Evolutionary conservation across 2,113 vertebrate species (phyloP).

Genomic region (Percina caprodes): DNA sequence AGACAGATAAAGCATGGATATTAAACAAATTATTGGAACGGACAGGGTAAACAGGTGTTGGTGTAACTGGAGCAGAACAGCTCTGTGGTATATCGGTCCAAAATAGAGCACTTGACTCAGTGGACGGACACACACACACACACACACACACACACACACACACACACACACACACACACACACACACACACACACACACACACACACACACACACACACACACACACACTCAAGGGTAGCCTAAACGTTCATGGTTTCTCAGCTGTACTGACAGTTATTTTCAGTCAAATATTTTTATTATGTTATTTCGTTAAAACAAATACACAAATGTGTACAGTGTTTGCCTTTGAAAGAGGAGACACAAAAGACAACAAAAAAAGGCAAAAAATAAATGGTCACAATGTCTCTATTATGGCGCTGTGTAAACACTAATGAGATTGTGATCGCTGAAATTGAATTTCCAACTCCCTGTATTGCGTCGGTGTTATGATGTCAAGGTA

Average conservation of each 20-base stretch:
- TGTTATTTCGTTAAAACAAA: too few species aligned
- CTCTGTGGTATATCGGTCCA: slow-evolving; percentile 38
- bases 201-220: slow-evolving; percentile 29
- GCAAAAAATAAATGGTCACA: background rate
- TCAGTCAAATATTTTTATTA: too few species aligned
- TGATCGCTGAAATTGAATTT: slow-evolving; percentile 50
- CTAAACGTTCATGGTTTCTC: slow-evolving; percentile 15
- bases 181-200: slow-evolving; percentile 23
- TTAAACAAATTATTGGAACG: slow-evolving; percentile 34
- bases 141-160: slow-evolving; percentile 3
- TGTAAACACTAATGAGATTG: slow-evolving; percentile 24
- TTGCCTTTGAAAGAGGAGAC: background rate
- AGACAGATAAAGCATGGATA: background rate
- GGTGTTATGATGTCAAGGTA: slow-evolving; percentile 6
- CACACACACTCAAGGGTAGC: slow-evolving; percentile 47
- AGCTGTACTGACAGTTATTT: slow-evolving; percentile 5
- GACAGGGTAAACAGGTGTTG: slow-evolving; percentile 63
- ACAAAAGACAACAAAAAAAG: background rate
- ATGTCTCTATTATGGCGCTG: slow-evolving; percentile 6
- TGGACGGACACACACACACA: slow-evolving; percentile 8
- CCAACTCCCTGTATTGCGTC: slow-evolving; percentile 16
- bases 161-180: slow-evolving; percentile 23
- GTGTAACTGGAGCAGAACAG: slow-evolving; percentile 70
- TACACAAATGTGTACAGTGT: too few species aligned
- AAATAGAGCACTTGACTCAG: slow-evolving; percentile 61